Percentiles rank a stretch among this genome's conserved stretches.
These are phyloP conservation scores for Drosophila kanapiae DNA, from an alignment of 1,140 invertebrate species.

Conservation along the genomic window DNA sequence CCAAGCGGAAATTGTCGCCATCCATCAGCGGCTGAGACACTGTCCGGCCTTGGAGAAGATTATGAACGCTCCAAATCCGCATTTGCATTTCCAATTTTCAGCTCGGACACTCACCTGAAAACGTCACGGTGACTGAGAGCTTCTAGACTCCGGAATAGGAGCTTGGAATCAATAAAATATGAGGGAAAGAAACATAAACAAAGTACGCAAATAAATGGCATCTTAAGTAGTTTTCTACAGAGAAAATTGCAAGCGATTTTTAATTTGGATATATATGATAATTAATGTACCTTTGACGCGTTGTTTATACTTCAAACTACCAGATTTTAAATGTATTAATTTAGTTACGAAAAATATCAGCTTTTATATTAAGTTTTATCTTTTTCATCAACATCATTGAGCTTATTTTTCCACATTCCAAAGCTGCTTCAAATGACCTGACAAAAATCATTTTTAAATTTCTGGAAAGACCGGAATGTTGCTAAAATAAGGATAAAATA, in stretches of 20 bases:
- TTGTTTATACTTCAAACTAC: too few relatives aligned
- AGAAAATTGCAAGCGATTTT: too few relatives aligned
- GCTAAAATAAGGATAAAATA: too few relatives aligned
- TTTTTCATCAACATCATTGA: too few relatives aligned
- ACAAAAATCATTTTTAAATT: too few relatives aligned
- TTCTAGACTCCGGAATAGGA: background rate
- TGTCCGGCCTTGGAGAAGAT: constrained; percentile 18
- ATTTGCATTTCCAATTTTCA: constrained; percentile 41
- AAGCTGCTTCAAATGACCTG: too few relatives aligned
- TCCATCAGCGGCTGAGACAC: constrained; percentile 34
- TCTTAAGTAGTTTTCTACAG: background rate
- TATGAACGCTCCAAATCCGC: constrained; percentile 18
- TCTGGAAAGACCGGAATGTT: too few relatives aligned
- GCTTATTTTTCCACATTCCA: too few relatives aligned
- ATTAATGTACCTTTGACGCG: too few relatives aligned
- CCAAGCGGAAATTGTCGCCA: constrained; percentile 50
- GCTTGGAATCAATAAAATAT: constrained; percentile 12
- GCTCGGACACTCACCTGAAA: constrained; percentile 12
- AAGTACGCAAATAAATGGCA: background rate
- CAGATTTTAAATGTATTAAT: too few relatives aligned
- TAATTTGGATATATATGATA: background rate
- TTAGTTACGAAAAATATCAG: too few relatives aligned
- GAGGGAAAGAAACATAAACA: background rate
- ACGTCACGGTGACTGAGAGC: background rate
- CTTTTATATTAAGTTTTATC: too few relatives aligned